Base-by-base conservation (phyloP, 2,797 vertebrate genomes). In the Sebastes diaconus region DNA sequence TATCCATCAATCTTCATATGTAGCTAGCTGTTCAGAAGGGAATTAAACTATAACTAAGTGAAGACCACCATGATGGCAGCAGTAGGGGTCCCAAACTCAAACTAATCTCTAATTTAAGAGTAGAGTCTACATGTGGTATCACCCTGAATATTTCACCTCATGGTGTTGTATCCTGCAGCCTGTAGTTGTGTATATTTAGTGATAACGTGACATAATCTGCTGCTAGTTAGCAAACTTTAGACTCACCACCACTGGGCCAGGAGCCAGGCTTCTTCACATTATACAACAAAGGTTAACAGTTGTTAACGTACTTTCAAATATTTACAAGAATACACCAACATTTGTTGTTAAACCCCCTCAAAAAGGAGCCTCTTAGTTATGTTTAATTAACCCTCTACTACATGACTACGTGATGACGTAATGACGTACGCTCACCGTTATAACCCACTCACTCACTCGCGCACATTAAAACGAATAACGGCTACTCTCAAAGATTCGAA, bases 351-450 rank as follows among this genome's bases (percentile, higher is more conserved):
- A 30, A 14, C 1, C 30, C 2, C 0, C 34, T 4, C 34, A 36
- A 8, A 36, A 32, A 9, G 25, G 3, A n/a, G 7, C 59, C 65
- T 24, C 63, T 60, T 75, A 16, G 66, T 54, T 75, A 16, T 16
- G n/a, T 83, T 68, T 72, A 79, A 86, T 84, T 58, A 72, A 77
- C 25, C 6, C 68, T 73, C 24, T 75, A 54, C 70, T 46, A 8
- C 69, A 54, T 25, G 68, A 82, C 22, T 91, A 79, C 93, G 94
- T 93, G 63, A 90, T 94, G 94, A 94, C 94, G 93, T 94, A 39
- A 39, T 39, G 36, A 75, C 85, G 67, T 78, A 73, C 75, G 77
- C 36, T 73, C 76, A 39, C 57, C 59, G 71, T 81, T 80, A 50
- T 18, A 80, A 71, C 75, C 36, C 78, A 57, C 81, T 36, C 34